Percentiles rank a stretch among this genome's conserved stretches.
These are phyloP conservation scores for Charina bottae DNA, from an alignment of 2,113 vertebrate genomes.

Conservation along the genomic window DNA sequence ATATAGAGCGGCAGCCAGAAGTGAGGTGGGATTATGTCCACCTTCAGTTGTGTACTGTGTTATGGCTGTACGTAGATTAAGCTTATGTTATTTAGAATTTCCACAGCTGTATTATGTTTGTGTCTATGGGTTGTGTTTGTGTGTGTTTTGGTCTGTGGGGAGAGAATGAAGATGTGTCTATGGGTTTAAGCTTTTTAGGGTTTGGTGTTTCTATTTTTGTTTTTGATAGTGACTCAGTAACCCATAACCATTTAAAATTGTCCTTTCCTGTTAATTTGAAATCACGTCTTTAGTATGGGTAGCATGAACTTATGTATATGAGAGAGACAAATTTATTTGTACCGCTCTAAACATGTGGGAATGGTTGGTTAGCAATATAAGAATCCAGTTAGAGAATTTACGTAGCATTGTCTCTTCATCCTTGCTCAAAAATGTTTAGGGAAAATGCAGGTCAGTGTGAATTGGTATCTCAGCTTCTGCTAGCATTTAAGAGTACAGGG, in stretches of 20 bases:
- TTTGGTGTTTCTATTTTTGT: conserved; percentile 30
- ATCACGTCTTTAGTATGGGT: conserved; percentile 52
- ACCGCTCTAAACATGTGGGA: neutral
- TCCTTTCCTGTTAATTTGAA: conserved; percentile 69
- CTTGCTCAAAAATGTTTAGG: neutral
- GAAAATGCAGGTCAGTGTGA: neutral
- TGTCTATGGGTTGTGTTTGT: conserved; percentile 64
- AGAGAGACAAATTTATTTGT: neutral
- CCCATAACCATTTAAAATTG: conserved; percentile 73
- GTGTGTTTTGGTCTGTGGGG: conserved; percentile 61
- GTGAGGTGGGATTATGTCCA: conserved; percentile 71
- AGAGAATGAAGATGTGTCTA: conserved; percentile 9
- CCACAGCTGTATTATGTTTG: conserved; percentile 60
- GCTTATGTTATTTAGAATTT: conserved; percentile 76
- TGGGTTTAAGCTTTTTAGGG: conserved; percentile 20
- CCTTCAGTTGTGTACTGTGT: conserved; percentile 68
- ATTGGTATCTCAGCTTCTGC: neutral
- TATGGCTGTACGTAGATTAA: conserved; percentile 79
- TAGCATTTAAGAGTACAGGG: neutral
- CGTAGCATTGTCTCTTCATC: neutral
- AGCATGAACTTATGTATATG: neutral
- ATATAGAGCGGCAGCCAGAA: conserved; percentile 75
- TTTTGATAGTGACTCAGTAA: conserved; percentile 72
- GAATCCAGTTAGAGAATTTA: neutral
- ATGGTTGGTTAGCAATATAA: neutral